Evolutionary conservation across 2,888 invertebrate genomes (phyloP).

Genomic region (Clepsis dumicolana): DNA sequence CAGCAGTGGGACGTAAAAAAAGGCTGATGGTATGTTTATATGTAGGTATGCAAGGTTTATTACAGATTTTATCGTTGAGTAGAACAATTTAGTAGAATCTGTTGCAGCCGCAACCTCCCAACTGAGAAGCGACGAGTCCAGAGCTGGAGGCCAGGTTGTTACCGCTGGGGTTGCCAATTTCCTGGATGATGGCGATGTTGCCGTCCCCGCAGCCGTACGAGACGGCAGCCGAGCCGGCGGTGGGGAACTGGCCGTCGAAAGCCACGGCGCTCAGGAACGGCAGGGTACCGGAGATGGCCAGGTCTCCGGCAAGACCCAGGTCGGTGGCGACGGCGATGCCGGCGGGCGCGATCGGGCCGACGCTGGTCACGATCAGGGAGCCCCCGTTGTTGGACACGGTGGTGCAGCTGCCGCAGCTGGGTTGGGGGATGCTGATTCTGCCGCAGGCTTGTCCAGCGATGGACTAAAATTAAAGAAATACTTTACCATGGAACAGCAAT

Average conservation of each 20-base stretch:
- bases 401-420: slow-evolving; percentile 30
- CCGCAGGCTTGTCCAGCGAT: slow-evolving; percentile 19
- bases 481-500: no score
- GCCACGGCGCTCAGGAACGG: slow-evolving; percentile 61
- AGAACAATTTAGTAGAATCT: neutral
- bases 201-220: slow-evolving; percentile 53
- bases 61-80: neutral
- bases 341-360: slow-evolving; percentile 58
- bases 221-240: slow-evolving; percentile 56
- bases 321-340: slow-evolving; percentile 63
- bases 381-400: slow-evolving; percentile 58
- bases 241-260: slow-evolving; percentile 54
- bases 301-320: slow-evolving; percentile 58
- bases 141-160: slow-evolving; percentile 12
- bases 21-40: no score
- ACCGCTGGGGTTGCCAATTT: slow-evolving; percentile 23
- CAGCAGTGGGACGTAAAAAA: no score
- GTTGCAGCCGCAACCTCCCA: slow-evolving; percentile 8
- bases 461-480: neutral
- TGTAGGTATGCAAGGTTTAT: neutral
- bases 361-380: slow-evolving; percentile 55
- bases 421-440: neutral
- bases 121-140: neutral
- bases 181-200: slow-evolving; percentile 33
- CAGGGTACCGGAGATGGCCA: slow-evolving; percentile 64